These are phyloP conservation scores for Drosophila stalkeri DNA, from an alignment of 2,888 invertebrate genomes.

Conservation along the genomic window DNA sequence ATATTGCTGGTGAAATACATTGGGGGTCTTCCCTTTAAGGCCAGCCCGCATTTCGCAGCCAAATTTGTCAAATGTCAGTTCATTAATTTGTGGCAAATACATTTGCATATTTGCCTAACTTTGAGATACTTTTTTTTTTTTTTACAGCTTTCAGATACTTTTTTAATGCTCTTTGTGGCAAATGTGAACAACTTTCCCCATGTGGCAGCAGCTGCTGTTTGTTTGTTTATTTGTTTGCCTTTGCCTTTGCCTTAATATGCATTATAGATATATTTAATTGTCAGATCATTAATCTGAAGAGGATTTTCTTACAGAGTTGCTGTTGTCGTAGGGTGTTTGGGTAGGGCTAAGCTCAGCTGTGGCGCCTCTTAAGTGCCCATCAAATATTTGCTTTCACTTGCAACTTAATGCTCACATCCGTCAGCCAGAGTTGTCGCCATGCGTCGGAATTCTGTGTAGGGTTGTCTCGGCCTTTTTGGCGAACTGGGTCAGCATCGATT, in stretches of 20 bases:
- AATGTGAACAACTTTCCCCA: constrained; percentile 39
- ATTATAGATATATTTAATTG: constrained; percentile 68
- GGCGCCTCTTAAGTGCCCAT: constrained; percentile 68
- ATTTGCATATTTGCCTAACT: constrained; percentile 22
- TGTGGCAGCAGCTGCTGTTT: constrained; percentile 14
- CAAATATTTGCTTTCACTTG: constrained; percentile 73
- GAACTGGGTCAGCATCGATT: constrained; percentile 81
- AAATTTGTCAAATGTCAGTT: constrained; percentile 36
- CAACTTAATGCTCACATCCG: constrained; percentile 75
- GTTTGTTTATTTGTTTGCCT: constrained; percentile 2
- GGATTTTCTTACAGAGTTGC: constrained; percentile 6
- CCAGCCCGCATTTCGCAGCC: neutral
- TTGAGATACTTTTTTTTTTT: constrained; percentile 1
- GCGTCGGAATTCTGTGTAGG: neutral
- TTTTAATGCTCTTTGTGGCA: constrained; percentile 9
- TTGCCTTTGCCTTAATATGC: constrained; percentile 14
- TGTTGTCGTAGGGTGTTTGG: neutral
- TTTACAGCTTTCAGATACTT: constrained; percentile 2
- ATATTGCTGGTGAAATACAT: constrained; percentile 7
- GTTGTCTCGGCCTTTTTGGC: constrained; percentile 24
- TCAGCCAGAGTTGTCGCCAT: constrained; percentile 33
- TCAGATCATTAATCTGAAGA: constrained; percentile 63
- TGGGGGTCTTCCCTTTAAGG: constrained; percentile 22
- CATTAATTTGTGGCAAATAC: constrained; percentile 22
- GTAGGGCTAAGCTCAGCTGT: constrained; percentile 12